Conservation (phyloP, 2,113 vertebrate genomes). For the Xiphias gladius region DNA sequence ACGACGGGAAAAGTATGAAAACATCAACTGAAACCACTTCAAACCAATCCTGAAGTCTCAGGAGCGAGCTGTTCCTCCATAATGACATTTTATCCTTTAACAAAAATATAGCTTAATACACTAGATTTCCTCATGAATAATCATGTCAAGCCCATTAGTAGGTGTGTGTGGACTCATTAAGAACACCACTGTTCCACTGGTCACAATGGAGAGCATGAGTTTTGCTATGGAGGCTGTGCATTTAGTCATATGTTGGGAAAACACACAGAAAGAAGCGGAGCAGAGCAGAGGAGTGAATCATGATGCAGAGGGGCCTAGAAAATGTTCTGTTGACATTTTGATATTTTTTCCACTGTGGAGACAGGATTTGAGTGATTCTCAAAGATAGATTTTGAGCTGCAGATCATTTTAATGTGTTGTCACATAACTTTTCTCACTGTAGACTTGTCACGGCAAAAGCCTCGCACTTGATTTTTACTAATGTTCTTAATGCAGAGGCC, state of each 20-base stretch:
- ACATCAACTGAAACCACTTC: too few species aligned
- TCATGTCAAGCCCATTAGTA: too few species aligned
- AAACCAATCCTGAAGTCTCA: too few species aligned
- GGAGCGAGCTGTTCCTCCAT: too few species aligned
- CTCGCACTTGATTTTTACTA: background rate
- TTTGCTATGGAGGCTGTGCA: background rate
- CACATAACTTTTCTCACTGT: constrained; percentile 3
- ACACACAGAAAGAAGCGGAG: background rate
- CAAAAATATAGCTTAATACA: background rate
- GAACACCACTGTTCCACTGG: too few species aligned
- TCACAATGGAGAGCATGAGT: background rate
- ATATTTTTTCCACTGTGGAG: background rate
- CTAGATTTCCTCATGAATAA: background rate
- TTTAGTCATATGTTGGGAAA: background rate
- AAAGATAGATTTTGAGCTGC: background rate
- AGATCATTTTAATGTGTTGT: constrained; percentile 2
- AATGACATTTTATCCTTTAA: too few species aligned
- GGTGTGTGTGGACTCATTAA: background rate
- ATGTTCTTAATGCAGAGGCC: background rate
- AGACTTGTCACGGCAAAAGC: background rate
- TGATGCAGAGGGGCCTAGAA: background rate
- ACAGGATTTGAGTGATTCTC: background rate
- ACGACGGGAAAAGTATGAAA: too few species aligned
- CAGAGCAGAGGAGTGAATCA: constrained; percentile 1
- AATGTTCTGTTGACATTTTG: constrained; percentile 4